These are phyloP conservation scores for Erpornis zantholeuca DNA, from an alignment of 2,113 vertebrate species.

Conservation along the genomic window DNA sequence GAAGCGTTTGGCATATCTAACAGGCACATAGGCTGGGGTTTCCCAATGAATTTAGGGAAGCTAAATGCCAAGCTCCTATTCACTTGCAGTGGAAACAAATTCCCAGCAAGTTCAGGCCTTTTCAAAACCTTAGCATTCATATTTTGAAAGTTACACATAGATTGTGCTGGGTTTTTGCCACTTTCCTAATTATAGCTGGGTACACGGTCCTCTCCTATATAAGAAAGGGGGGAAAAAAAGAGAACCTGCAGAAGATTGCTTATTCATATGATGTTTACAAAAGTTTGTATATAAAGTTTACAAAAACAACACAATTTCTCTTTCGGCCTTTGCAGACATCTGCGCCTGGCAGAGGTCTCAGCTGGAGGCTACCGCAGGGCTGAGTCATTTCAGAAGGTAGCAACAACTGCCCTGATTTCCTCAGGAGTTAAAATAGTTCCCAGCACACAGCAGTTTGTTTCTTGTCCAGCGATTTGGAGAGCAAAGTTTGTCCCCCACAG, in stretches of 20 bases:
- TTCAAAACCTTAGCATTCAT: neutral
- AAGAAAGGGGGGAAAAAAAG: neutral
- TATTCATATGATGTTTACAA: neutral
- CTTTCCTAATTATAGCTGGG: neutral
- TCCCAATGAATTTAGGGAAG: neutral
- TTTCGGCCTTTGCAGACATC: neutral
- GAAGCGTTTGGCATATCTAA: neutral
- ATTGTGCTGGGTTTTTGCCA: neutral
- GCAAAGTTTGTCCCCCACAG: neutral
- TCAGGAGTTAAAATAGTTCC: neutral
- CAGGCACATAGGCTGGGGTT: neutral
- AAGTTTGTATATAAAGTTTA: neutral
- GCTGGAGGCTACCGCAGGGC: neutral
- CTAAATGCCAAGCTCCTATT: neutral
- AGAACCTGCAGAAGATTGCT: neutral
- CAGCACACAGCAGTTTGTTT: neutral
- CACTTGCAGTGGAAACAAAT: neutral
- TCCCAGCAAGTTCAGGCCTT: neutral
- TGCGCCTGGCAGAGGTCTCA: neutral
- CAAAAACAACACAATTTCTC: neutral
- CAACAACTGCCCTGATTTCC: neutral
- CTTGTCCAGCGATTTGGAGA: neutral
- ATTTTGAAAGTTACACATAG: neutral
- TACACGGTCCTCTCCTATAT: neutral
- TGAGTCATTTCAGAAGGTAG: neutral